phyloP scores from a whole-genome alignment of 2,797 vertebrate genomes.

The Furcifer pardalis region DNA sequence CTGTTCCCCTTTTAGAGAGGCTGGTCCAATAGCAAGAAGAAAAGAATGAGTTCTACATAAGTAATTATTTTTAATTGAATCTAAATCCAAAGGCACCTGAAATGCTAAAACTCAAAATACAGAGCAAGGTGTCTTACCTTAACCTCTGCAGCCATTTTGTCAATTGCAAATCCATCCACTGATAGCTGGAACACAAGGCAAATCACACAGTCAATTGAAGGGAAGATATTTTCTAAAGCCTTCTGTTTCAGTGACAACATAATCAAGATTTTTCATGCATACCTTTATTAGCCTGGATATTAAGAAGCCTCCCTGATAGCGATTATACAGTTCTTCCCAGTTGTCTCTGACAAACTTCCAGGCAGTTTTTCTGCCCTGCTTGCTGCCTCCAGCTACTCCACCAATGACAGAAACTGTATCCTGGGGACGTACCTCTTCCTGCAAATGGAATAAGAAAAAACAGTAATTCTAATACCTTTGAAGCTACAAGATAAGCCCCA shows the following conservation, averaged over 20 bases:
- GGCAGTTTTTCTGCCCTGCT: constrained; percentile 93
- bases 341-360: constrained; percentile 98
- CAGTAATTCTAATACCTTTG: neutral
- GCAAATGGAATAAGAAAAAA: neutral
- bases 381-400: constrained; percentile 95
- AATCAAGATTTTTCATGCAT: neutral
- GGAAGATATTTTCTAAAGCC: neutral
- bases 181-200: constrained; percentile 81
- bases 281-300: constrained; percentile 99
- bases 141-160: constrained; percentile 97
- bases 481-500: neutral
- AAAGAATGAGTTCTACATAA: neutral
- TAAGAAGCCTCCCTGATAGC: constrained; percentile 97
- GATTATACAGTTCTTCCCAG: constrained; percentile 97
- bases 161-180: constrained; percentile 94
- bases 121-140: constrained; percentile 83
- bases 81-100: neutral
- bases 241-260: fast-evolving
- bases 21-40: neutral
- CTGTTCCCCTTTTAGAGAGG: neutral
- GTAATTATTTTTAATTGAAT: neutral
- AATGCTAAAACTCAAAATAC: neutral
- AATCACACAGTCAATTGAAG: neutral
- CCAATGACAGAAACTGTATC: constrained; percentile 97
- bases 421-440: constrained; percentile 99